These are phyloP conservation scores for Thripadectes ignobilis DNA, from an alignment of 2,797 vertebrate genomes.

Conservation along the genomic window DNA sequence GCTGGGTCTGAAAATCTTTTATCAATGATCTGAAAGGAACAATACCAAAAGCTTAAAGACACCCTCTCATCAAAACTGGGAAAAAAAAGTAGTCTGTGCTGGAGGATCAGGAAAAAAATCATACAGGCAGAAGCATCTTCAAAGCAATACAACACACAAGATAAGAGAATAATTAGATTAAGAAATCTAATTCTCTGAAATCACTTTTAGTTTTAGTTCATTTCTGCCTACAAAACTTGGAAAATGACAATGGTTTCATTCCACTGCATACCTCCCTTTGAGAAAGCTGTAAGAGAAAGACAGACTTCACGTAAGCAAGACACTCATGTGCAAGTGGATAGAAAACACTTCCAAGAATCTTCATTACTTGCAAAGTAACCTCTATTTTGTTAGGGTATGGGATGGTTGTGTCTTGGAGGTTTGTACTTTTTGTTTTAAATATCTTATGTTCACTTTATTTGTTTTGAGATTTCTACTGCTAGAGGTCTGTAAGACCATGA, in stretches of 20 bases:
- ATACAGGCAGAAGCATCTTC: not conserved
- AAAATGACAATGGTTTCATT: not conserved
- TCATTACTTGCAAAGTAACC: not conserved
- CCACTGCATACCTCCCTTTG: not conserved
- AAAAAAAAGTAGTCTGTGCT: not conserved
- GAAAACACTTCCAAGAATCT: not conserved
- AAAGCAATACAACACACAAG: not conserved
- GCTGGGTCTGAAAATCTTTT: not conserved
- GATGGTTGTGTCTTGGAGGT: too few species aligned
- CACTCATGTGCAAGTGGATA: not conserved
- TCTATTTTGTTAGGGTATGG: rapidly evolving
- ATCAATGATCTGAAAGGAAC: not conserved
- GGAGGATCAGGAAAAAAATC: not conserved
- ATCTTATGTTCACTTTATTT: not conserved
- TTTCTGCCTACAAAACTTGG: not conserved
- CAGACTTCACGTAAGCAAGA: not conserved
- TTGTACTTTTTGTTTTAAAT: not conserved
- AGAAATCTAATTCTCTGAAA: not conserved
- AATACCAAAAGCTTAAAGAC: not conserved
- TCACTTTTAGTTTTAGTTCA: not conserved
- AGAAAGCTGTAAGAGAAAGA: not conserved
- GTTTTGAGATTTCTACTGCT: not conserved
- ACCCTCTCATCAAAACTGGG: not conserved
- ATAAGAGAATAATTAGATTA: not conserved
- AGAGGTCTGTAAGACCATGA: not conserved